These are phyloP conservation scores for Byasa hedistus DNA, from an alignment of 2,888 invertebrate genomes.

Conservation along the genomic window DNA sequence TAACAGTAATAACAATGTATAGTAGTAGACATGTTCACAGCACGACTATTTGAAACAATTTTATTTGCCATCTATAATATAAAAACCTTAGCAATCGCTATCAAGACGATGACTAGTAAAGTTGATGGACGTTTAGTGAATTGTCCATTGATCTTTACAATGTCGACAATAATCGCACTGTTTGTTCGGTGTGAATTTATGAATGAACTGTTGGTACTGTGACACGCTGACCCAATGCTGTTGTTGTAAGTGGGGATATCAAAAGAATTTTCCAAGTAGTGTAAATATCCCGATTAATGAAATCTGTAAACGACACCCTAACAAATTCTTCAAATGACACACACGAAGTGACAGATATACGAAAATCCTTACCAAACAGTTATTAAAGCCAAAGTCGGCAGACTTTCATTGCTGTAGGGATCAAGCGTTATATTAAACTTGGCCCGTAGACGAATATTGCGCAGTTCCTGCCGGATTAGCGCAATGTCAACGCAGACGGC, in stretches of 20 bases:
- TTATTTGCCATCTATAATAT: no score
- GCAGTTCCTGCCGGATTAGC: slow-evolving; percentile 55
- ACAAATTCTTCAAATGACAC: slow-evolving; percentile 7
- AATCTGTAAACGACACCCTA: slow-evolving; percentile 6
- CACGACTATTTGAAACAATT: no score
- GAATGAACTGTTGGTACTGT: neutral
- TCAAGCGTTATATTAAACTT: slow-evolving; percentile 71
- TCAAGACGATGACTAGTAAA: no score
- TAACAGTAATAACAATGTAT: no score
- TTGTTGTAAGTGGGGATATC: no score
- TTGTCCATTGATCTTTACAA: no score
- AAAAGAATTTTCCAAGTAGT: neutral
- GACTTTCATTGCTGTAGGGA: slow-evolving; percentile 43
- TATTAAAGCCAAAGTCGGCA: slow-evolving; percentile 57
- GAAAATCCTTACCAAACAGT: slow-evolving; percentile 45
- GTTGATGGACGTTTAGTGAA: no score
- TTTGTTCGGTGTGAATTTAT: no score
- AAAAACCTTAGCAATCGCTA: no score
- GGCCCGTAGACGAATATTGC: slow-evolving; percentile 68
- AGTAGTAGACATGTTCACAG: no score
- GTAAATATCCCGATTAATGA: neutral
- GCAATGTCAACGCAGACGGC: slow-evolving; percentile 53
- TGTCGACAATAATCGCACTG: no score
- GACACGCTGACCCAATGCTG: neutral
- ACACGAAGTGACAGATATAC: slow-evolving; percentile 28